Base-by-base conservation (phyloP, 2,888 invertebrate species). In the Morinoia aosen region DNA sequence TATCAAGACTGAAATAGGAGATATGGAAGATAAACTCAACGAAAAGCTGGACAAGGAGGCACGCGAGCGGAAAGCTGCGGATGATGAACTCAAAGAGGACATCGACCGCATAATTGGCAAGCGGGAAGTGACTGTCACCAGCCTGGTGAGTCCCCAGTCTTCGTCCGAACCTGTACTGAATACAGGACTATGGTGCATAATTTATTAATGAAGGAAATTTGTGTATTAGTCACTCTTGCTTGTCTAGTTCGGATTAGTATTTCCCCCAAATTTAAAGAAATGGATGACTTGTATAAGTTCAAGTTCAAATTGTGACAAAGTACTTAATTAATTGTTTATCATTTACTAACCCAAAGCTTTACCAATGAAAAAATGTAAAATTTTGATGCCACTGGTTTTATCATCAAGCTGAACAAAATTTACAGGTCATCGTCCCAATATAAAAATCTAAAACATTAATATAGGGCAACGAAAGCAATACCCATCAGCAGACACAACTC, bases 1-100 rank as follows among this genome's bases (percentile, higher is more conserved):
- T n/a, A 95, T 96, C 39, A 96, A 96, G 95, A 96, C 96, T 40
- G 95, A 96, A 40, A 88, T 96, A 96, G 93, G 95, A n/a, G 95
- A 95, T 33, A 40, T 95, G 58, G 96, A 96, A 95, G 33, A 56
- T 48, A 93, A 95, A 56, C 94, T 96, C 58, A 94, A n/a, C 76
- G 95, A 95, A 91, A 96, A 96, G 61, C 25, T 96, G 56, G 96
- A 96, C 58, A 95, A 96, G 88, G 96, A 96, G 95, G 91, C 95
- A 88, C 96, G 96, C 33, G 96, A 96, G 88, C 88, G 96, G 57
- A 95, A 95, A 95, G 95, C 95, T 8, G 96, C 96, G 33, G 95
- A 95, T 25, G 95, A 95, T 25, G 96, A 96, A 56, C 64, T 96
- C 7, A 48, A 95, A 7, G 94, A 61, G 5, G 96, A 96, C 58